These are phyloP conservation scores for Menura novaehollandiae DNA, from an alignment of 2,113 vertebrate genomes.

Conservation along the genomic window DNA sequence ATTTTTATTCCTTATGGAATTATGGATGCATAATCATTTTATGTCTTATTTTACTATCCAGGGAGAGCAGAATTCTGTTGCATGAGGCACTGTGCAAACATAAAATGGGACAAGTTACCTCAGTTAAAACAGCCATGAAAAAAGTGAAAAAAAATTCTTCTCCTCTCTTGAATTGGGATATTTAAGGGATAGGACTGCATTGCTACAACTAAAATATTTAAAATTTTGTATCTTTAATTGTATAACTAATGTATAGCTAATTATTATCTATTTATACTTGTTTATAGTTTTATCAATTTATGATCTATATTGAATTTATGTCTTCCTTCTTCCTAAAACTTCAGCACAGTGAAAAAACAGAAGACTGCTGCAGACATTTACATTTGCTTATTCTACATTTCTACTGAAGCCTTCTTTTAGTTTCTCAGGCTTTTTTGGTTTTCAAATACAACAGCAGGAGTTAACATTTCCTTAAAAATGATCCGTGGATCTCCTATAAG, in stretches of 20 bases:
- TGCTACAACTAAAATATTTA: not conserved
- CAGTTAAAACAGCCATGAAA: not conserved
- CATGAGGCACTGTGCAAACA: not conserved
- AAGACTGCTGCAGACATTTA: not conserved
- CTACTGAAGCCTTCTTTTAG: not conserved
- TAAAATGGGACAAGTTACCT: not conserved
- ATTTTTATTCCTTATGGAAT: not conserved
- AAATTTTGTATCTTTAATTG: not conserved
- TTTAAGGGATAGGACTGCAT: not conserved
- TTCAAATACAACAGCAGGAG: not conserved
- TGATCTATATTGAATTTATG: not conserved
- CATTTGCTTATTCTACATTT: not conserved
- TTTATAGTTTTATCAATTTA: not conserved
- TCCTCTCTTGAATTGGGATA: not conserved
- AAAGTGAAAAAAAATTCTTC: not conserved
- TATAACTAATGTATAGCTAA: not conserved
- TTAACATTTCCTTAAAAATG: not conserved
- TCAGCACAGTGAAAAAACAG: not conserved
- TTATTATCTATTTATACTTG: not conserved
- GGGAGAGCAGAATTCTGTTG: not conserved
- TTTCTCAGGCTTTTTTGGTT: not conserved
- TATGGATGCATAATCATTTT: not conserved
- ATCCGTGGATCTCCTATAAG: not conserved
- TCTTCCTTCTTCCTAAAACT: not conserved
- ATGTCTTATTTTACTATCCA: not conserved